phyloP scores from a whole-genome alignment of 1,140 invertebrate genomes.

The Mesaphorura yosii region DNA sequence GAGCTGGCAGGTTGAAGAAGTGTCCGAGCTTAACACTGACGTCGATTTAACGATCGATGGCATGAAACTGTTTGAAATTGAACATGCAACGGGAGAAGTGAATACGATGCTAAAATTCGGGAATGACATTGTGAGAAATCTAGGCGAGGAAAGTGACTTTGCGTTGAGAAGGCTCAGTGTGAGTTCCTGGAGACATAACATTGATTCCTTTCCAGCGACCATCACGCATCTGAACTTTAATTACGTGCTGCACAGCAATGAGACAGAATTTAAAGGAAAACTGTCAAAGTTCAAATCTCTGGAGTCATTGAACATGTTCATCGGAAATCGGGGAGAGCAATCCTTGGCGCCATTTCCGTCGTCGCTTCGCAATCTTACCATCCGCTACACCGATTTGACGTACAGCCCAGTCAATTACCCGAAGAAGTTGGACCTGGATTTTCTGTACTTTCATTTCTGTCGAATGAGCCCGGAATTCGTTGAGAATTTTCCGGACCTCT shows the following conservation, averaged over 20 bases:
- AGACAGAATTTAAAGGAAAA: not conserved
- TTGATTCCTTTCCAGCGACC: not conserved
- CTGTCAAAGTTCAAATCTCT: not conserved
- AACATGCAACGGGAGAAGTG: not conserved
- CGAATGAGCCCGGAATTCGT: not conserved
- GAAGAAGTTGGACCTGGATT: not conserved
- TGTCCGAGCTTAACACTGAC: not conserved
- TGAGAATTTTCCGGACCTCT: not conserved
- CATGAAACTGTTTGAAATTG: not conserved
- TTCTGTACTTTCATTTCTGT: slow-evolving; percentile 7
- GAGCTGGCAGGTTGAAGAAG: not conserved
- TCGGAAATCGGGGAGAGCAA: not conserved
- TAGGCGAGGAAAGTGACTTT: not conserved
- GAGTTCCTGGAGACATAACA: slow-evolving; percentile 2
- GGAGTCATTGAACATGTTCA: slow-evolving; percentile 1
- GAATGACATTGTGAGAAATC: not conserved
- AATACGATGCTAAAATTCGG: slow-evolving; percentile 7
- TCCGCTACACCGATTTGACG: not conserved
- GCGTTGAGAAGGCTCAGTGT: not conserved
- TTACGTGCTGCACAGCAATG: slow-evolving; percentile 2
- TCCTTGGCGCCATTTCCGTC: not conserved
- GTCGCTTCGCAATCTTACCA: not conserved
- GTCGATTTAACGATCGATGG: slow-evolving; percentile 1
- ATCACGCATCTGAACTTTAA: slow-evolving; percentile 6
- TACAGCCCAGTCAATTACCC: not conserved